Evolutionary conservation across 2,113 vertebrate species (phyloP).

Genomic region (Malurus elegans): DNA sequence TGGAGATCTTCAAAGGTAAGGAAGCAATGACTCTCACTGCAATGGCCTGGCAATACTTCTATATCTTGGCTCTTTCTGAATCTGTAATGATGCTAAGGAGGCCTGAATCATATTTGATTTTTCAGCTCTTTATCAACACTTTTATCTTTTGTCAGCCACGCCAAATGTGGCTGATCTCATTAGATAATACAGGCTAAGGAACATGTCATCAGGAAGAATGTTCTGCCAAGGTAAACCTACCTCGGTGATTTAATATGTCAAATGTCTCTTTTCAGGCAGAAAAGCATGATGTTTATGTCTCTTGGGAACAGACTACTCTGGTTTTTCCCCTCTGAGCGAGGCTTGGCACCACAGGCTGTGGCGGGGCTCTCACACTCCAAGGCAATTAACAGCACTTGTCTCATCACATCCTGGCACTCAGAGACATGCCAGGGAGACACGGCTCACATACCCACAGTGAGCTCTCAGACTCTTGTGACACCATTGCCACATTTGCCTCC

Average conservation of each 20-base stretch:
- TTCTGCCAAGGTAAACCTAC: conserved; percentile 1
- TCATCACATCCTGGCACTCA: background rate
- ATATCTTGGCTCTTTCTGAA: background rate
- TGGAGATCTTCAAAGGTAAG: background rate
- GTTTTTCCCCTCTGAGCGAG: background rate
- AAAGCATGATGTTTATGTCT: background rate
- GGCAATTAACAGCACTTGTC: background rate
- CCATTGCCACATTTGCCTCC: background rate
- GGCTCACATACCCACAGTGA: background rate
- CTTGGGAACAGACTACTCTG: background rate
- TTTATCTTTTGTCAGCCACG: background rate
- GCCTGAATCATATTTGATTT: background rate
- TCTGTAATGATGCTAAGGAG: background rate
- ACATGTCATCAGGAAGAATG: background rate
- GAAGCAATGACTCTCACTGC: background rate
- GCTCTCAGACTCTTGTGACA: background rate
- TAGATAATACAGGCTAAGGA: background rate
- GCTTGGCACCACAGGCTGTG: background rate
- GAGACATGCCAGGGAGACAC: background rate
- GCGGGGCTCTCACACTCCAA: background rate
- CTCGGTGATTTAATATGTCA: conserved; percentile 2
- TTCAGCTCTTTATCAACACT: background rate
- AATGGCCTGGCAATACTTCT: background rate
- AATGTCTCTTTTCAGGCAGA: background rate
- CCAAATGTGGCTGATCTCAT: background rate